Evolutionary conservation across 2,113 vertebrate species (phyloP).

Genomic region (Ivindomyrus marchei): DNA sequence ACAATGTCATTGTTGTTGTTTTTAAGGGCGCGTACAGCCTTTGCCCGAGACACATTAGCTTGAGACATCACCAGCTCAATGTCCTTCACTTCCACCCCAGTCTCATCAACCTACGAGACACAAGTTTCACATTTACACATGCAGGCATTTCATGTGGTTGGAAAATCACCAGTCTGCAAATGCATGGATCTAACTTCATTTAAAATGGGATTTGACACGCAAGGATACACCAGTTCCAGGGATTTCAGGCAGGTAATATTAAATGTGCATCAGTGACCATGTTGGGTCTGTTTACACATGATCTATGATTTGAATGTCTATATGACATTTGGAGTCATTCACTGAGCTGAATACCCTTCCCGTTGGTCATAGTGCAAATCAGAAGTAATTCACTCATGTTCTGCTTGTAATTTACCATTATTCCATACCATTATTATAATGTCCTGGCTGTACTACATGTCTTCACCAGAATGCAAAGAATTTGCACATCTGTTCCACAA

Average conservation of each 20-base stretch:
- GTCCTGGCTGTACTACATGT: too few relatives aligned
- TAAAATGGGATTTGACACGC: neutral
- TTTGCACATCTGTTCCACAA: too few relatives aligned
- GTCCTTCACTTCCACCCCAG: conserved; percentile 95
- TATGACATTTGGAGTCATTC: neutral
- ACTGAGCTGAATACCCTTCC: neutral
- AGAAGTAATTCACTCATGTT: neutral
- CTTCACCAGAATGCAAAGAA: too few relatives aligned
- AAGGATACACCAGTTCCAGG: neutral
- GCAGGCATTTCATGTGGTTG: neutral
- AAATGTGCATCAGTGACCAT: neutral
- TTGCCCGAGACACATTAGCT: conserved; percentile 93
- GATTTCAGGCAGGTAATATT: neutral
- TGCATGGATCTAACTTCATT: neutral
- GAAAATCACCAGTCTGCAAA: neutral
- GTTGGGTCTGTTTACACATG: neutral
- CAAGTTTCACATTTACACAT: neutral
- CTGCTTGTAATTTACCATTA: too few relatives aligned
- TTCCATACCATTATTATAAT: too few relatives aligned
- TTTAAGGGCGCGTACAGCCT: conserved; percentile 95
- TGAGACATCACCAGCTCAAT: conserved; percentile 99
- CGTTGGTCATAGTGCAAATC: neutral
- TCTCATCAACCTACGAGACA: conserved; percentile 77
- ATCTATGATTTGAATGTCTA: neutral
- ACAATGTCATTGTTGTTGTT: conserved; percentile 99